These are phyloP conservation scores for Bettongia penicillata DNA, from an alignment of 2,113 vertebrate genomes.

Conservation along the genomic window DNA sequence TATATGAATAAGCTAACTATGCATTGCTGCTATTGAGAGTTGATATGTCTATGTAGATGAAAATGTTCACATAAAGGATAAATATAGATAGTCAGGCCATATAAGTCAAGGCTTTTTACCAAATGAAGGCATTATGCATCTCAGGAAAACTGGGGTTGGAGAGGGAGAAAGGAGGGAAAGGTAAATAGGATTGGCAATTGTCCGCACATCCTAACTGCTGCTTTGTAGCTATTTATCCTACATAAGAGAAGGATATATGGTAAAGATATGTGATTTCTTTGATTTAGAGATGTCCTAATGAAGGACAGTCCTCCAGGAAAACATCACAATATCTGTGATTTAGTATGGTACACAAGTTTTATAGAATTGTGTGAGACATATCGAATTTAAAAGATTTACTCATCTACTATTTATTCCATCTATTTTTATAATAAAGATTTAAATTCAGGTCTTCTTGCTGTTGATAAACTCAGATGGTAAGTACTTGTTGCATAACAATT, in stretches of 20 bases:
- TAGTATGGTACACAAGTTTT: neutral
- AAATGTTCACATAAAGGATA: neutral
- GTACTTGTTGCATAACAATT: too few species aligned
- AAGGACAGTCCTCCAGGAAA: neutral
- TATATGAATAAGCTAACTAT: neutral
- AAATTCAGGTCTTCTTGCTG: neutral
- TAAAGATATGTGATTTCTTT: neutral
- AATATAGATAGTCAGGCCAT: neutral
- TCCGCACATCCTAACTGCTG: neutral
- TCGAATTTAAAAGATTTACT: neutral
- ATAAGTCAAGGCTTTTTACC: neutral
- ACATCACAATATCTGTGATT: neutral
- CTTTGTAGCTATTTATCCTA: neutral
- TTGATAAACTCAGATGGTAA: neutral
- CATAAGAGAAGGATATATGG: neutral
- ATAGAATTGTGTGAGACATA: neutral
- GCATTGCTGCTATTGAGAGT: neutral
- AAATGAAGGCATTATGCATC: neutral
- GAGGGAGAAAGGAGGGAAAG: neutral
- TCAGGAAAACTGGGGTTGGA: neutral
- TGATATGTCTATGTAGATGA: neutral
- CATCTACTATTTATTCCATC: too few species aligned
- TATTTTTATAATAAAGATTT: neutral
- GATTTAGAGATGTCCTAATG: neutral
- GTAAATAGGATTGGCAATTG: neutral